Evolutionary conservation across 2,797 vertebrate genomes (phyloP).

Genomic region (Channallabes apus): DNA sequence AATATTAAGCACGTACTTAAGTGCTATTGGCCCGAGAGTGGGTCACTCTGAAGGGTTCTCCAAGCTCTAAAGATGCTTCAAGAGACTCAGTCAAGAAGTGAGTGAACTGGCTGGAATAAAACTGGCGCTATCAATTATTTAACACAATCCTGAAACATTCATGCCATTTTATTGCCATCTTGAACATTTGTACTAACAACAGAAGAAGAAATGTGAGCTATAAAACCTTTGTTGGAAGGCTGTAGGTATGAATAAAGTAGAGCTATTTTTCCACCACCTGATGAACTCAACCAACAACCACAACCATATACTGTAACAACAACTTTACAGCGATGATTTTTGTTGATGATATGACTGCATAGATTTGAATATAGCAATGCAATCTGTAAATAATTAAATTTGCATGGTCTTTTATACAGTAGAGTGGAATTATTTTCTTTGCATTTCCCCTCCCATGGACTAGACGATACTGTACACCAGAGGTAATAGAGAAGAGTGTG

Average conservation of each 20-base stretch:
- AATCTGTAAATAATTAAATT: neutral
- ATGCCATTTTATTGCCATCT: constrained; percentile 72
- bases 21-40: constrained; percentile 82
- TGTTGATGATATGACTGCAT: neutral
- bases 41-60: constrained; percentile 80
- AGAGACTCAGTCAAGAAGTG: constrained; percentile 75
- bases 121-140: constrained; percentile 76
- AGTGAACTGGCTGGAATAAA: constrained; percentile 70
- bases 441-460: neutral
- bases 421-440: neutral
- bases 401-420: neutral
- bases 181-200: constrained; percentile 52
- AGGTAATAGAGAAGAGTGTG: constrained; percentile 23
- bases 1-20: constrained; percentile 85
- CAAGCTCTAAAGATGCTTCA: constrained; percentile 77
- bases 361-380: neutral
- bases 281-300: neutral
- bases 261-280: neutral
- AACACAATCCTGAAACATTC: constrained; percentile 72
- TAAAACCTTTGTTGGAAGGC: neutral
- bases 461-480: constrained; percentile 2
- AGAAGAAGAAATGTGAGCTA: constrained; percentile 3
- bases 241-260: neutral
- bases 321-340: neutral
- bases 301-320: neutral